Conservation (phyloP, 2,888 invertebrate genomes). For the Andrena bucephala region DNA sequence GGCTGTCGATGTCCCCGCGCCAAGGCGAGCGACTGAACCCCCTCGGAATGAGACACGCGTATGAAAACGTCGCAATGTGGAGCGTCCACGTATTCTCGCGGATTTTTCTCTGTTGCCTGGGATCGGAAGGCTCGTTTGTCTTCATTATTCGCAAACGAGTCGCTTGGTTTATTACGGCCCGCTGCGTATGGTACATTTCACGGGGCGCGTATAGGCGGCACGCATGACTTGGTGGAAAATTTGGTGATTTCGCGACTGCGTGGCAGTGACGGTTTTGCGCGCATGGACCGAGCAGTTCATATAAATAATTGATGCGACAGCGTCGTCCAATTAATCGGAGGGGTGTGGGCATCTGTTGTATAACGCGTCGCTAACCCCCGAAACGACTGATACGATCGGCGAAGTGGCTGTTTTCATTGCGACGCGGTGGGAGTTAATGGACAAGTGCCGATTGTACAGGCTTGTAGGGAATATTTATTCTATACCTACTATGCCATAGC, state of each 20-base stretch:
- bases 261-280: constrained; percentile 18
- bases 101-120: constrained; percentile 18
- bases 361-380: constrained; percentile 32
- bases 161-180: constrained; percentile 28
- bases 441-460: background rate
- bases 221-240: constrained; percentile 38
- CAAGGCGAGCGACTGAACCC: background rate
- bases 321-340: constrained; percentile 37
- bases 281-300: constrained; percentile 8
- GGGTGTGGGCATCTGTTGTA: constrained; percentile 9
- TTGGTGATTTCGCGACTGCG: constrained; percentile 19
- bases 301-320: constrained; percentile 52
- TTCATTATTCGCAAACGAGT: constrained; percentile 64
- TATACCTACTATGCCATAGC: too few species aligned
- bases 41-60: background rate
- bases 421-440: background rate
- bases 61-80: constrained; percentile 11
- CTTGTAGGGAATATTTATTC: background rate
- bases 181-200: constrained; percentile 2
- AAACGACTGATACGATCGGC: constrained; percentile 31
- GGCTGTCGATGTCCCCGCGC: too few species aligned
- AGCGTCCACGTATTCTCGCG: constrained; percentile 12
- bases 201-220: constrained; percentile 4
- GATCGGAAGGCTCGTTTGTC: constrained; percentile 71
- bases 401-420: constrained; percentile 21